Percentiles rank a stretch among this genome's conserved stretches.
Evolutionary conservation across 2,113 vertebrate genomes (phyloP).

Genomic region (Rhagologus leucostigma): DNA sequence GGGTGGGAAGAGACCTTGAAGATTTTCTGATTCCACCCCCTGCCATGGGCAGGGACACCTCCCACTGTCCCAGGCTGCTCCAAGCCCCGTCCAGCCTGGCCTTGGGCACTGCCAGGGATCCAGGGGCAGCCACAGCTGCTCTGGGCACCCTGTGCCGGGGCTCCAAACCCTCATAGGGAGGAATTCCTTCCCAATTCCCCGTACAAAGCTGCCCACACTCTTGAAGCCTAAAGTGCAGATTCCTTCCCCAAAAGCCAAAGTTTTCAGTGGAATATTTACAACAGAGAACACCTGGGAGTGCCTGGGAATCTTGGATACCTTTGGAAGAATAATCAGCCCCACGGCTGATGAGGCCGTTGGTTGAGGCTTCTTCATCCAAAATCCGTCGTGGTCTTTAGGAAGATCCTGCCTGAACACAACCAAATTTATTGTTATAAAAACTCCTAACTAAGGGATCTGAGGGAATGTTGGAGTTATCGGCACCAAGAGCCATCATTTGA

Average conservation of each 20-base stretch:
- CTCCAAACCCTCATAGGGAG: accelerated
- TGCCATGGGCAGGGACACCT: not conserved
- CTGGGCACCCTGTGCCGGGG: not conserved
- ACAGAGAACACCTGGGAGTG: not conserved
- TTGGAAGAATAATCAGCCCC: not conserved
- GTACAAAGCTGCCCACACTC: not conserved
- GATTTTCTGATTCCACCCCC: not conserved
- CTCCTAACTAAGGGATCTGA: not conserved
- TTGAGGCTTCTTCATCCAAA: not conserved
- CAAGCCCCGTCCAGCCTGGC: not conserved
- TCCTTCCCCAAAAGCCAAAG: not conserved
- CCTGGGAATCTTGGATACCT: not conserved
- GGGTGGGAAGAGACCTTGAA: not conserved
- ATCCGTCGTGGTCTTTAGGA: not conserved
- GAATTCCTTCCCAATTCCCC: not conserved
- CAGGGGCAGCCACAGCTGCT: not conserved
- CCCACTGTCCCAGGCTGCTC: accelerated
- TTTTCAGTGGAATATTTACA: not conserved
- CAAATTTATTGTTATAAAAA: not conserved
- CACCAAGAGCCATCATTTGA: not conserved
- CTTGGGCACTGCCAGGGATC: not conserved
- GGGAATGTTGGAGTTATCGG: not conserved
- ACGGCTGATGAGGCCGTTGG: accelerated
- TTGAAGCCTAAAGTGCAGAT: not conserved
- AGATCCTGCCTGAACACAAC: not conserved